Evolutionary conservation across 2,888 invertebrate species (phyloP).

Genomic region (Oscheius myriophilus): DNA sequence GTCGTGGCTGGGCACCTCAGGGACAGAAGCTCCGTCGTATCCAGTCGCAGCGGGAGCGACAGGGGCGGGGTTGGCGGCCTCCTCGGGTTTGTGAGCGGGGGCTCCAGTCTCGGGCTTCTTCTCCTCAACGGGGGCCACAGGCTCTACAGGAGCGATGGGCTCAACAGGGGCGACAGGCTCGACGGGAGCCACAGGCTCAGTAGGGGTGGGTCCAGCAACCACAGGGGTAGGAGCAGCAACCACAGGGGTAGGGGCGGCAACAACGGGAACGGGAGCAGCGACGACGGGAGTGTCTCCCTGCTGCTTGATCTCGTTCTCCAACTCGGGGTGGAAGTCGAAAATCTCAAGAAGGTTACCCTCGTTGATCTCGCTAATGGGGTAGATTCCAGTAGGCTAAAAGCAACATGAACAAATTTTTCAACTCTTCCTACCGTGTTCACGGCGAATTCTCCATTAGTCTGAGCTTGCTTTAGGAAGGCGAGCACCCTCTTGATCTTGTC

Average conservation of each 20-base stretch:
- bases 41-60: slow-evolving; percentile 13
- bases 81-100: slow-evolving; percentile 2
- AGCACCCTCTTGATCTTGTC: slow-evolving; percentile 48
- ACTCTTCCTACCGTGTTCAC: slow-evolving; percentile 43
- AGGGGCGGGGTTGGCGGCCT: neutral
- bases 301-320: slow-evolving; percentile 30
- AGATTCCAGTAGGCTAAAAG: slow-evolving; percentile 56
- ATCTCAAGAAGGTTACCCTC: slow-evolving; percentile 52
- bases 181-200: slow-evolving; percentile 29
- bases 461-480: slow-evolving; percentile 39
- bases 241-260: slow-evolving; percentile 29
- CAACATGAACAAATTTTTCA: neutral
- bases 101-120: slow-evolving; percentile 7
- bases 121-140: slow-evolving; percentile 10
- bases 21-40: slow-evolving; percentile 24
- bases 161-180: slow-evolving; percentile 19
- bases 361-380: slow-evolving; percentile 53
- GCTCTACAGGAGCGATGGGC: slow-evolving; percentile 16
- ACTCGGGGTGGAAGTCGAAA: slow-evolving; percentile 51
- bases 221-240: neutral
- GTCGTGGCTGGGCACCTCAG: slow-evolving; percentile 6
- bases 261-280: slow-evolving; percentile 8
- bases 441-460: slow-evolving; percentile 51
- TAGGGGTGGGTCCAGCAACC: neutral
- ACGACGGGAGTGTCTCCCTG: slow-evolving; percentile 19